These are phyloP conservation scores for Hololepta plana DNA, from an alignment of 2,888 invertebrate genomes.

Conservation along the genomic window DNA sequence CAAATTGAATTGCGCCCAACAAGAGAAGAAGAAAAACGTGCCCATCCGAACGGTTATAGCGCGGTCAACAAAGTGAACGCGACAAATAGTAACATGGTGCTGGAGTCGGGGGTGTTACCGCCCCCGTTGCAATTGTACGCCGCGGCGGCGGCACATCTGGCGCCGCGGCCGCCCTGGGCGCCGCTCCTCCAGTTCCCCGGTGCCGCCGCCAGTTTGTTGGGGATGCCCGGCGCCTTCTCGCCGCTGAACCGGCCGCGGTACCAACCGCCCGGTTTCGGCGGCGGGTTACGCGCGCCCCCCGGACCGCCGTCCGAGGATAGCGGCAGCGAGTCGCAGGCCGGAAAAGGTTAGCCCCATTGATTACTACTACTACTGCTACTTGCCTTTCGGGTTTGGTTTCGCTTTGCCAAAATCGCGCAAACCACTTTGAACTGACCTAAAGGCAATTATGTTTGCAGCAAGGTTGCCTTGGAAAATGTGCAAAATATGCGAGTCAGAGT, in stretches of 20 bases:
- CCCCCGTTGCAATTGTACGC: constrained; percentile 52
- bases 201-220: constrained; percentile 26
- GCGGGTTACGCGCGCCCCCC: constrained; percentile 22
- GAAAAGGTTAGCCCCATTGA: constrained; percentile 25
- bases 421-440: too few species aligned
- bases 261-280: constrained; percentile 20
- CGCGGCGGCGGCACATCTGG: constrained; percentile 46
- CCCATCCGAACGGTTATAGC: too few species aligned
- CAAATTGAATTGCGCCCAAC: too few species aligned
- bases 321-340: constrained; percentile 27
- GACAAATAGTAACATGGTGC: constrained; percentile 33
- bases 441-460: too few species aligned
- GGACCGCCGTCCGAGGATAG: constrained; percentile 28
- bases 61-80: constrained; percentile 16
- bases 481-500: too few species aligned
- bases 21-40: too few species aligned
- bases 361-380: not conserved
- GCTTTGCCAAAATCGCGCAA: too few species aligned
- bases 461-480: too few species aligned
- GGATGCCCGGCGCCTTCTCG: constrained; percentile 28
- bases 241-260: constrained; percentile 24
- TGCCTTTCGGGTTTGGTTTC: too few species aligned
- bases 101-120: constrained; percentile 44
- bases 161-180: constrained; percentile 37
- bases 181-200: constrained; percentile 29